phyloP scores from a whole-genome alignment of 2,888 invertebrate species.

The Harmothoe impar region DNA sequence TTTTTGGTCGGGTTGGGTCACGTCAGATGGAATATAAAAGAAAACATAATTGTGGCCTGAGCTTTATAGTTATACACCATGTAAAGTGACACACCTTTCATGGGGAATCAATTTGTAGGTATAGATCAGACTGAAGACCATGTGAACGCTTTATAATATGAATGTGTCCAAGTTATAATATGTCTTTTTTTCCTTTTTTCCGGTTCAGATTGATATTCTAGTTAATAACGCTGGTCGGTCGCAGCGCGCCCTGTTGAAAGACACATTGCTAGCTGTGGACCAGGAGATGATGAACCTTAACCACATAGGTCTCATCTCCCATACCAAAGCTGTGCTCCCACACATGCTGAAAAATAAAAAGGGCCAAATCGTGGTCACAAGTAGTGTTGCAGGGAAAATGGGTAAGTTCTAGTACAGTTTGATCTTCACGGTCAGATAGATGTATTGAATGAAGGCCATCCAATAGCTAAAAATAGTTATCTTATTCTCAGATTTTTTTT shows the following conservation, averaged over 20 bases:
- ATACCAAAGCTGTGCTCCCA: slow-evolving; percentile 88
- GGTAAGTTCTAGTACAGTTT: slow-evolving; percentile 80
- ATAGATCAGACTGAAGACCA: too few species aligned
- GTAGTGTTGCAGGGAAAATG: slow-evolving; percentile 89
- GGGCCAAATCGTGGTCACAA: slow-evolving; percentile 90
- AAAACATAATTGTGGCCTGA: too few species aligned
- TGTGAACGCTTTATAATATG: too few species aligned
- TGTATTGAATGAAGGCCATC: too few species aligned
- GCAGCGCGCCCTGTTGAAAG: slow-evolving; percentile 89
- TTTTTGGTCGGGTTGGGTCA: too few species aligned
- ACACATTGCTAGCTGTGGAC: slow-evolving; percentile 89
- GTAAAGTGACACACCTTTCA: too few species aligned
- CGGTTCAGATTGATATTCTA: slow-evolving; percentile 88
- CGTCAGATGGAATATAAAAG: too few species aligned
- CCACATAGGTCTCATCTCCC: slow-evolving; percentile 89
- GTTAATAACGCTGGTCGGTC: slow-evolving; percentile 92
- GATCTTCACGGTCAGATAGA: slow-evolving; percentile 65
- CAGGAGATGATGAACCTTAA: slow-evolving; percentile 90
- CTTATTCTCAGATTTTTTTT: neutral
- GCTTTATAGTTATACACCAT: too few species aligned
- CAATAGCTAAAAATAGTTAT: slow-evolving; percentile 70
- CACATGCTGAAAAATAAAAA: slow-evolving; percentile 85
- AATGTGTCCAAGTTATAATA: too few species aligned
- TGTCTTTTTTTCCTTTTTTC: too few species aligned
- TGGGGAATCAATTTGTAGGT: too few species aligned